Evolutionary conservation across 2,113 vertebrate species (phyloP).

Genomic region (Oncorhynchus mykiss): DNA sequence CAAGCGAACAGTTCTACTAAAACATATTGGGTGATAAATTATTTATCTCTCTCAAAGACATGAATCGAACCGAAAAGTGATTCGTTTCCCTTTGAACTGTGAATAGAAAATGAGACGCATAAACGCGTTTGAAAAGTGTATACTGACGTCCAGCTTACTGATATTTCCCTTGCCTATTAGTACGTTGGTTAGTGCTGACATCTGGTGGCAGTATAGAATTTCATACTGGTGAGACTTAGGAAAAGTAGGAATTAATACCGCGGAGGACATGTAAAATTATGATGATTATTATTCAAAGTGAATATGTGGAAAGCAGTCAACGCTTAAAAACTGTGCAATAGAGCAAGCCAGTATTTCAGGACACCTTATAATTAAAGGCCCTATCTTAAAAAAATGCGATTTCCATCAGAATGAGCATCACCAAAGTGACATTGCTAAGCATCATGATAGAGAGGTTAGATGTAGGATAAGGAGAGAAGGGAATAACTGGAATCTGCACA

Average conservation of each 20-base stretch:
- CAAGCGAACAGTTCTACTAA: not conserved
- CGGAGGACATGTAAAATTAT: not conserved
- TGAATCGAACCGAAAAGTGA: too few relatives aligned
- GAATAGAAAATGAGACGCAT: not conserved
- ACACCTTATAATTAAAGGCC: too few relatives aligned
- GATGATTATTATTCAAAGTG: not conserved
- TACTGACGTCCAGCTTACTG: not conserved
- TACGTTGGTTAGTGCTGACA: constrained; percentile 5
- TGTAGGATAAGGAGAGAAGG: too few relatives aligned
- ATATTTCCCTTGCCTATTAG: not conserved
- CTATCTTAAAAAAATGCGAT: too few relatives aligned
- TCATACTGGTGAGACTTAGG: not conserved
- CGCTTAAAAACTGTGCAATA: not conserved
- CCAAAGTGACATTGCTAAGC: too few relatives aligned
- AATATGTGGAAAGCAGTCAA: not conserved
- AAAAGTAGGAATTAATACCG: not conserved
- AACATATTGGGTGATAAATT: not conserved
- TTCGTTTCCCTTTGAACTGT: not conserved
- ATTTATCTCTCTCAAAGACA: too few relatives aligned
- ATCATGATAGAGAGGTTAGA: too few relatives aligned
- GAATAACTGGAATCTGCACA: too few relatives aligned
- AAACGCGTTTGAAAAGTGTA: not conserved
- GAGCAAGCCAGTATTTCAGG: not conserved
- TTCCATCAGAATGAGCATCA: too few relatives aligned
- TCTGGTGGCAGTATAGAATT: not conserved